These are phyloP conservation scores for Seriola quinqueradiata DNA, from an alignment of 2,113 vertebrate genomes.

Conservation along the genomic window DNA sequence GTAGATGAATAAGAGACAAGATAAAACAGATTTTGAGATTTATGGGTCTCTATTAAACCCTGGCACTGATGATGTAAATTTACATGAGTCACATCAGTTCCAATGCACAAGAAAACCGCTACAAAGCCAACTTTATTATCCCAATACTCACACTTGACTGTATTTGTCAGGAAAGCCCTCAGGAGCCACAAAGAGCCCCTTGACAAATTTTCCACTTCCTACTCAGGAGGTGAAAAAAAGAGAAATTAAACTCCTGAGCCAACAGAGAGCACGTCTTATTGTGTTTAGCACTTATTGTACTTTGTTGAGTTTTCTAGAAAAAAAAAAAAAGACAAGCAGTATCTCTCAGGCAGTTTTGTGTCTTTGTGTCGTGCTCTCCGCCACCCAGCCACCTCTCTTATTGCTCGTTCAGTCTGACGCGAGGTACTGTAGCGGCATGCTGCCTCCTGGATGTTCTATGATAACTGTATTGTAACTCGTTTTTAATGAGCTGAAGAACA, in stretches of 20 bases:
- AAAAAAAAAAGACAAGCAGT: slow-evolving; percentile 18
- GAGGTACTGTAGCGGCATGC: slow-evolving; percentile 72
- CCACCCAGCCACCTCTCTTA: slow-evolving; percentile 19
- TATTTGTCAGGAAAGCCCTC: slow-evolving; percentile 13
- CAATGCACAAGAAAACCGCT: slow-evolving; percentile 17
- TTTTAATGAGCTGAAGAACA: slow-evolving; percentile 74
- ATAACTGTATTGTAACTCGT: slow-evolving; percentile 61
- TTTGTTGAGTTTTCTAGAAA: slow-evolving; percentile 42
- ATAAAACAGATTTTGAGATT: not conserved
- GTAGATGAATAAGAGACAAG: slow-evolving; percentile 21
- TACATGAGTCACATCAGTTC: not conserved
- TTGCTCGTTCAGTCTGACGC: slow-evolving; percentile 41
- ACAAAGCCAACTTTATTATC: not conserved
- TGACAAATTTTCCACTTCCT: not conserved
- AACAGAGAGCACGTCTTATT: slow-evolving; percentile 25
- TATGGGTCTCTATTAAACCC: not conserved
- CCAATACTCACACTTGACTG: slow-evolving; percentile 11
- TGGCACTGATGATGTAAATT: slow-evolving; percentile 30
- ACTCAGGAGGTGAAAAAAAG: not conserved
- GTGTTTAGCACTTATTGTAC: slow-evolving; percentile 55
- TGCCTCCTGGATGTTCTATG: slow-evolving; percentile 67
- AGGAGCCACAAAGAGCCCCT: slow-evolving; percentile 19
- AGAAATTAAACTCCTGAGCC: not conserved
- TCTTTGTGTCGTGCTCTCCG: not conserved
- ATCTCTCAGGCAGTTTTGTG: slow-evolving; percentile 39